These are phyloP conservation scores for Meteorus sp. DNA, from an alignment of 1,140 invertebrate genomes.

Conservation along the genomic window DNA sequence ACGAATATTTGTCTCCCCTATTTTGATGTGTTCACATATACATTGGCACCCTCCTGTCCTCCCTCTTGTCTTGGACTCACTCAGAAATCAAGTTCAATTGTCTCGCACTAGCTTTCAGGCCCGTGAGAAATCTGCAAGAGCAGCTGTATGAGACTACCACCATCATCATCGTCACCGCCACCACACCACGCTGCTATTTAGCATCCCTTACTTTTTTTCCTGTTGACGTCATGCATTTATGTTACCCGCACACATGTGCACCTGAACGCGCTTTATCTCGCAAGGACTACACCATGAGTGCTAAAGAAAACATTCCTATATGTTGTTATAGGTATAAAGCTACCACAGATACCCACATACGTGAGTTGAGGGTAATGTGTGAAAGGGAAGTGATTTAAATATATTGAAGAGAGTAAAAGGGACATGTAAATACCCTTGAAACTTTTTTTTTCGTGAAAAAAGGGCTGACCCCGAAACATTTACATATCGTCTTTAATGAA, in stretches of 20 bases:
- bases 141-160: conserved; percentile 36
- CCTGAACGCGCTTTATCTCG: conserved; percentile 22
- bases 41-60: conserved; percentile 6
- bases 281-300: conserved; percentile 5
- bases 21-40: not conserved
- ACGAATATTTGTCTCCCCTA: too few species aligned
- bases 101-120: conserved; percentile 50
- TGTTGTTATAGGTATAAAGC: not conserved
- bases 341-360: too few species aligned
- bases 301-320: not conserved
- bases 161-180: conserved; percentile 15
- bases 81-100: conserved; percentile 52
- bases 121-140: conserved; percentile 52
- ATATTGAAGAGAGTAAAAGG: not conserved
- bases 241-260: conserved; percentile 28
- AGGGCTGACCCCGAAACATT: not conserved
- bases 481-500: too few species aligned
- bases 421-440: conserved; percentile 7
- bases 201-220: too few species aligned
- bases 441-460: not conserved
- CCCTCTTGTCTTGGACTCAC: conserved; percentile 27
- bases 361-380: too few species aligned
- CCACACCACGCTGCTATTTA: too few species aligned
- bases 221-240: conserved; percentile 33
- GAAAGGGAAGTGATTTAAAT: not conserved